Evolutionary conservation across 2,113 vertebrate species (phyloP).

Genomic region (Atlantisia rogersi): DNA sequence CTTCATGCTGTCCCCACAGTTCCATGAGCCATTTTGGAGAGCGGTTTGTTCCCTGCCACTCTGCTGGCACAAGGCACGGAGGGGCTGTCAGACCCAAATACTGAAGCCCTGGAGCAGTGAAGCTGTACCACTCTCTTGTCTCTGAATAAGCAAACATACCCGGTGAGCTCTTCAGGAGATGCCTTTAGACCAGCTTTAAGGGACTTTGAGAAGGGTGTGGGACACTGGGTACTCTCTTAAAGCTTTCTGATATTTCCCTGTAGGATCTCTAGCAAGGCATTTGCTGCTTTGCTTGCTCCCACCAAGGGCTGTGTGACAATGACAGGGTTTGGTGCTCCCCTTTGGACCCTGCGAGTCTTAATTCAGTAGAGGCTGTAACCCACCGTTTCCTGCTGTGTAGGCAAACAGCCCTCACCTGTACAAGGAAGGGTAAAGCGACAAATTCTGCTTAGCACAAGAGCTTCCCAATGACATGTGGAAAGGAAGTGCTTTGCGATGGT

Average conservation of each 20-base stretch:
- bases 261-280: background rate
- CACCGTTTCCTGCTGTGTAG: background rate
- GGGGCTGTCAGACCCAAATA: rapidly evolving
- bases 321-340: background rate
- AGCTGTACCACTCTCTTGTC: background rate
- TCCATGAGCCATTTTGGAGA: background rate
- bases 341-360: background rate
- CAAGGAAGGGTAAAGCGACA: background rate
- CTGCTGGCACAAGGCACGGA: background rate
- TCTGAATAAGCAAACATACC: background rate
- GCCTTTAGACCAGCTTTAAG: background rate
- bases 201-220: background rate
- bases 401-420: background rate
- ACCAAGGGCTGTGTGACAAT: background rate
- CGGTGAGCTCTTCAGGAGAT: background rate
- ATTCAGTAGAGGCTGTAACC: background rate
- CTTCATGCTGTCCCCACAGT: background rate
- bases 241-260: background rate
- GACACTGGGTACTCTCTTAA: background rate
- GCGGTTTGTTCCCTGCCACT: background rate
- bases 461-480: background rate
- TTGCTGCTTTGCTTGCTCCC: background rate
- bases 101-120: background rate
- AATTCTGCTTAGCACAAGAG: background rate
- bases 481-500: background rate